Base-by-base conservation (phyloP, 2,888 invertebrate species). In the Ganaspis brasiliensis region DNA sequence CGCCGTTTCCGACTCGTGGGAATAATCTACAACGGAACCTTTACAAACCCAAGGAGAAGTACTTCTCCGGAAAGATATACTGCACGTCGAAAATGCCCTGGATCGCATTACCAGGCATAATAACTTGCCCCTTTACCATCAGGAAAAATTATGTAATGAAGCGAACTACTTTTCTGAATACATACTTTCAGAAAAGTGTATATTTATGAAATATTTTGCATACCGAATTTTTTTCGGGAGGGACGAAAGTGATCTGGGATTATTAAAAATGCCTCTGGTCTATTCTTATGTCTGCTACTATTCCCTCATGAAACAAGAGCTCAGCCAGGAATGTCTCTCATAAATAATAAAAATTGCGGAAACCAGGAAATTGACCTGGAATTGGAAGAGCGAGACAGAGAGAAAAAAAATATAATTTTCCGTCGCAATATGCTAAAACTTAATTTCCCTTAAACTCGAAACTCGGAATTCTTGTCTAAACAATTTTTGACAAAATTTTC, bases 1-100 rank as follows among this genome's bases (percentile, higher is more conserved):
- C 45, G 67, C 67, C 40, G 45, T 67, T 67, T 49, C 67, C 67
- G 67, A 67, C 67, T 45, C 67, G 67, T 67, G 67, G 67, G 67
- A 67, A 67, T 67, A 67, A 67, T 67, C 67, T 67, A 67, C 67
- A 67, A 45, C 24, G 67, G 67, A 67, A 67, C 67, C 67, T 45
- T 67, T 67, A 67, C 67, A 49, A 67, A 67, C 67, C 67, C 45
- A 67, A 24, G 67, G 24, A 45, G 67, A 67, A 67, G 67, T 67
- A 67, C 67, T 67, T 67, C 67, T 67, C 40, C 40, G 21, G 67
- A 21, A 67, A 67, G 67, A 67, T 67, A 67, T 67, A 67, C 40
- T 45, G 67, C 45, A 45, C 45, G 24, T 67, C 67, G 67, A 67
- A 67, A 67, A 67, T 40, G 10, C 45, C 45, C n/a, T 67, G 26